These are phyloP conservation scores for Atractosteus spatula DNA, from an alignment of 2,113 vertebrate genomes.

Conservation along the genomic window DNA sequence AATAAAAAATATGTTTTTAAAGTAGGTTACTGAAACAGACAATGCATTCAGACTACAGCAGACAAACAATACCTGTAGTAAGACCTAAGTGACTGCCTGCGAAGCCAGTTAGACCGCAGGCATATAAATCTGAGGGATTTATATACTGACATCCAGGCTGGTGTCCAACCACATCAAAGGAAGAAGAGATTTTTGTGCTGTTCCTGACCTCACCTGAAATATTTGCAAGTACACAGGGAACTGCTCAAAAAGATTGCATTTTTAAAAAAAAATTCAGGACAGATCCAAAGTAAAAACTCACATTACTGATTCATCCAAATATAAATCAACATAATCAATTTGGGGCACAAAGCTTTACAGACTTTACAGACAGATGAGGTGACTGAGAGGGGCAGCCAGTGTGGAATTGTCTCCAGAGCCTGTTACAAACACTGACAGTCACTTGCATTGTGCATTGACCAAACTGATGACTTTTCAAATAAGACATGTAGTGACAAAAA, in stretches of 20 bases:
- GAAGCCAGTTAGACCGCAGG: conserved; percentile 53
- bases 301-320: conserved; percentile 17
- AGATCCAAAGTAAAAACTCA: conserved; percentile 10
- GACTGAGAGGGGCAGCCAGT: background rate
- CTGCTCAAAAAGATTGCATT: conserved; percentile 36
- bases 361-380: background rate
- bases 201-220: conserved; percentile 58
- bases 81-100: conserved; percentile 37
- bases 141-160: conserved; percentile 50
- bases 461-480: no score
- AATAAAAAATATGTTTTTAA: background rate
- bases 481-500: no score
- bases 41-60: background rate
- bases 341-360: background rate
- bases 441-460: no score
- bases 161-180: conserved; percentile 64
- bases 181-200: conserved; percentile 32
- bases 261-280: background rate
- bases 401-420: no score
- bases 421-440: no score
- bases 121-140: conserved; percentile 58
- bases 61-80: conserved; percentile 11
- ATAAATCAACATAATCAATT: conserved; percentile 28
- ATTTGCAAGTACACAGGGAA: conserved; percentile 58
- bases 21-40: background rate